These are phyloP conservation scores for Myripristis murdjan DNA, from an alignment of 2,797 vertebrate genomes.

Conservation along the genomic window DNA sequence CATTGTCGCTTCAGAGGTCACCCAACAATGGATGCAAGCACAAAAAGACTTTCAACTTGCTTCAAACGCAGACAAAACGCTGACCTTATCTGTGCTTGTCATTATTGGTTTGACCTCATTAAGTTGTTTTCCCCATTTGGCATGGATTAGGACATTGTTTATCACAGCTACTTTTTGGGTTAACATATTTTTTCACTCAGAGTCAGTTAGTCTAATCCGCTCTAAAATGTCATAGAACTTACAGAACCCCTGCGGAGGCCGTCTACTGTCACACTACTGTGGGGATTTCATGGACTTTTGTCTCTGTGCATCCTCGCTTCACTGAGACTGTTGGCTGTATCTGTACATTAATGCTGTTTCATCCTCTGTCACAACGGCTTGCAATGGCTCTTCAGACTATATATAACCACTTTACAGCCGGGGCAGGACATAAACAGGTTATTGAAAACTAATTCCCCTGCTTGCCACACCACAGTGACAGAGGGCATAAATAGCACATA, in stretches of 20 bases:
- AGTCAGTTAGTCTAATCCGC: constrained; percentile 65
- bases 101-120: constrained; percentile 69
- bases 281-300: constrained; percentile 54
- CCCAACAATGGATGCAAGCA: constrained; percentile 7
- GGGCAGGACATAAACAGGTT: constrained; percentile 46
- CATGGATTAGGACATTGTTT: constrained; percentile 71
- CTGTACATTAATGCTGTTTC: constrained; percentile 53
- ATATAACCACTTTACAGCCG: constrained; percentile 25
- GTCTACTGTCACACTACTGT: constrained; percentile 41
- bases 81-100: constrained; percentile 29
- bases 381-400: constrained; percentile 51
- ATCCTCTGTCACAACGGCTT: constrained; percentile 44
- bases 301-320: constrained; percentile 31
- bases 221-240: constrained; percentile 67
- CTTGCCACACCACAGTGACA: constrained; percentile 48
- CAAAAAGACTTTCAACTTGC: neutral
- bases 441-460: constrained; percentile 29
- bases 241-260: constrained; percentile 46
- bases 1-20: constrained; percentile 11
- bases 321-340: constrained; percentile 52
- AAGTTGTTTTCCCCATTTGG: constrained; percentile 59
- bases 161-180: constrained; percentile 51
- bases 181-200: constrained; percentile 61
- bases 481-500: constrained; percentile 36
- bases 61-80: constrained; percentile 14